Evolutionary conservation across 2,113 vertebrate species (phyloP), one percentile per base, ranked within the genome.

Genomic region (Catagonus wagneri): DNA sequence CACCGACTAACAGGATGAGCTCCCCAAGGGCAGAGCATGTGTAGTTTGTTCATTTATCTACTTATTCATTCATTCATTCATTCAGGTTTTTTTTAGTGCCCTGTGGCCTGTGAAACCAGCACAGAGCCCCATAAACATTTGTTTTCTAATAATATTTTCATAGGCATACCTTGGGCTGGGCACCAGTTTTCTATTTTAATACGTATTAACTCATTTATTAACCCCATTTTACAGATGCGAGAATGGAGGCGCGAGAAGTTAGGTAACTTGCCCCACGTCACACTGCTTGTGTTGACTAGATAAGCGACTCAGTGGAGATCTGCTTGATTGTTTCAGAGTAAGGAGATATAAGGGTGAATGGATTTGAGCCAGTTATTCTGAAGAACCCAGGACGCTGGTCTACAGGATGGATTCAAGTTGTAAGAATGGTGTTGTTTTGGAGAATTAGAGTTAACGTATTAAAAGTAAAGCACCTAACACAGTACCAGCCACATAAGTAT

Each of bases 101-200:
- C 75, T 90, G 8, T 52, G 32, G 39, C 39, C 60, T 74, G 23
- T 90, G 58, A 97, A 92, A 84, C 34, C 39, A 95, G 29, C n/a
- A 89, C 34, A 75, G 69, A 86, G 39, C 36, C 61, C 61, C 54
- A 74, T 52, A 69, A 69, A 76, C 29, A 52, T 92, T 95, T 95
- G 54, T 87, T 94, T 97, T 92, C 63, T 93, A 84, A 75, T 87
- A 83, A 94, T 87, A 44, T 2, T 93, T 92, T 80, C 65, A 71
- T 58, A 89, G 20, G 25, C 22, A 5, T 95, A 69, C 32, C 16
- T 22, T 58, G 32, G 15, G 34, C 14, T 17, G 90, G 68, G 25
- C 39, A 95, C 58, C 88, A 17, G 17, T 90, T 95, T 90, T 95
- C 61, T 89, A 50, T 56, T 23, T 80, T 91, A 76, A 76, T 44